Evolutionary conservation across 2,888 invertebrate species (phyloP).

Genomic region (Sisyra terminalis): DNA sequence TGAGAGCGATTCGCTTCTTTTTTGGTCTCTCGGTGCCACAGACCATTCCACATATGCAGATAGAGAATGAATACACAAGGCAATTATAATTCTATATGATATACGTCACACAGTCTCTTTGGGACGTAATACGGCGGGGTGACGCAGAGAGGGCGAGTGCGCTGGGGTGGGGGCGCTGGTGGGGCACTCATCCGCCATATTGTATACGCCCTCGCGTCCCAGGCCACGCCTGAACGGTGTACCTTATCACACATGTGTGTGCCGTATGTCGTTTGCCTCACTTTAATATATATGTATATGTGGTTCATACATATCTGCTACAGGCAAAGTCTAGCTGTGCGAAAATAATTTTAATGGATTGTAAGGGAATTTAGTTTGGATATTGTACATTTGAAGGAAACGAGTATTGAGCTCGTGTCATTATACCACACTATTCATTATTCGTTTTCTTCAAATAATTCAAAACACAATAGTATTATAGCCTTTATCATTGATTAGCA

Average conservation of each 20-base stretch:
- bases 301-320: conserved; percentile 1
- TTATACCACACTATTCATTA: background rate
- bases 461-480: conserved; percentile 1
- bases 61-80: conserved; percentile 5
- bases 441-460: conserved; percentile 1
- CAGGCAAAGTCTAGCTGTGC: conserved; percentile 17
- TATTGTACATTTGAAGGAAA: conserved; percentile 13
- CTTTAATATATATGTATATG: conserved; percentile 8
- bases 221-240: conserved; percentile 22
- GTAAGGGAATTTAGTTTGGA: conserved; percentile 22
- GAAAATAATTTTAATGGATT: conserved; percentile 30
- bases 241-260: conserved; percentile 7
- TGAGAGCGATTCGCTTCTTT: no score
- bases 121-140: background rate
- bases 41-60: no score
- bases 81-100: conserved; percentile 6
- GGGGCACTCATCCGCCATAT: conserved; percentile 21
- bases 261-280: conserved; percentile 2
- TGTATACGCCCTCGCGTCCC: conserved; percentile 27
- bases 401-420: conserved; percentile 1
- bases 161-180: background rate
- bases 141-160: background rate
- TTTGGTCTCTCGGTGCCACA: no score
- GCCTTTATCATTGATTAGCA: background rate
- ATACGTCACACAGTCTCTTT: conserved; percentile 4